phyloP scores from a whole-genome alignment of 2,113 vertebrate species.

The Mirza zaza region DNA sequence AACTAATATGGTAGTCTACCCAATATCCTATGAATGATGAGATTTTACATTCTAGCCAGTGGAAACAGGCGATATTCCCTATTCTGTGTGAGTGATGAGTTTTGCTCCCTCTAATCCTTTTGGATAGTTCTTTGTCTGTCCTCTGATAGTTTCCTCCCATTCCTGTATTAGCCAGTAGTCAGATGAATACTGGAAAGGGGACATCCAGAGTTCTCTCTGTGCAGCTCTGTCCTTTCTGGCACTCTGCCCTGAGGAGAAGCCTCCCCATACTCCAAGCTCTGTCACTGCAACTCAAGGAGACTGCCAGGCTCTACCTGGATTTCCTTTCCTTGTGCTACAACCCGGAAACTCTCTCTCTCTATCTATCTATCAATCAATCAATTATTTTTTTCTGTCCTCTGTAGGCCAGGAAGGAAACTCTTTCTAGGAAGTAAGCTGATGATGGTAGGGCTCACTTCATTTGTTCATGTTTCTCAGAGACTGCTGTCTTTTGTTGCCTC shows the following conservation, averaged over 20 bases:
- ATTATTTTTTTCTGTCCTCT: too few species aligned
- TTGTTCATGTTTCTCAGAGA: neutral
- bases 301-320: neutral
- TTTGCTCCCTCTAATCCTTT: neutral
- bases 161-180: neutral
- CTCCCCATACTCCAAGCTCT: neutral
- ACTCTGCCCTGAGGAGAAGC: neutral
- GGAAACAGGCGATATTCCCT: neutral
- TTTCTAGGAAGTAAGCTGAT: neutral
- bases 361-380: too few species aligned
- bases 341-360: neutral
- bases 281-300: neutral
- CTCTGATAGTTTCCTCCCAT: neutral
- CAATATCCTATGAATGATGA: neutral
- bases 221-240: neutral
- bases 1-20: neutral
- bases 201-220: neutral
- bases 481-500: neutral
- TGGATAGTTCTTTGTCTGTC: neutral
- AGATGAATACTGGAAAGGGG: neutral
- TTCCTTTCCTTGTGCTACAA: neutral
- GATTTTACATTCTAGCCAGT: neutral
- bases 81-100: neutral
- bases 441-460: neutral
- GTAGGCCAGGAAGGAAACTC: too few species aligned